phyloP scores from a whole-genome alignment of 2,113 vertebrate genomes.

The Microtus pennsylvanicus region DNA sequence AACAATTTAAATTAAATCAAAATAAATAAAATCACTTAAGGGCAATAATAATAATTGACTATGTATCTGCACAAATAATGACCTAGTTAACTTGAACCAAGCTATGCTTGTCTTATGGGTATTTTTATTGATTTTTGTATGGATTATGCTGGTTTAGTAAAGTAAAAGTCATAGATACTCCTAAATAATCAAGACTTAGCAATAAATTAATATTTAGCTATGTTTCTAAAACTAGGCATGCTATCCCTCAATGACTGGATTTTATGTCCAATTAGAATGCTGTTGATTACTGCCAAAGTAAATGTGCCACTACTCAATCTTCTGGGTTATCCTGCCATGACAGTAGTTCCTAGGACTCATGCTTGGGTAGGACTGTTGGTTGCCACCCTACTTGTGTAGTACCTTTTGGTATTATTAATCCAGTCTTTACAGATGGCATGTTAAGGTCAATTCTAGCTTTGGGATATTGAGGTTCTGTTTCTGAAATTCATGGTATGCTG shows the following conservation, averaged over 20 bases:
- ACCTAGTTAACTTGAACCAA: background rate
- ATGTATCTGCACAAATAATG: background rate
- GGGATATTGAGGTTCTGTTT: background rate
- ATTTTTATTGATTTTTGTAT: background rate
- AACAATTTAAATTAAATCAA: background rate
- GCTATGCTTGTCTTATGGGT: too few relatives aligned
- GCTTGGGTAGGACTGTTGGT: background rate
- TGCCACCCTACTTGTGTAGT: background rate
- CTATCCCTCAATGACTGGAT: rapidly evolving
- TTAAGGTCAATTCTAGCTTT: background rate
- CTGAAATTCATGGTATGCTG: background rate
- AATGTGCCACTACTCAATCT: background rate
- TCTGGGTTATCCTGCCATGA: background rate
- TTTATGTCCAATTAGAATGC: background rate
- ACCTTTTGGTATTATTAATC: background rate
- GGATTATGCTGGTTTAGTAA: background rate
- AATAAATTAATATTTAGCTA: background rate
- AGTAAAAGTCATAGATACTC: background rate
- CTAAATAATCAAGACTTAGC: background rate
- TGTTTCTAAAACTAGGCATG: background rate
- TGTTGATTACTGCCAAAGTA: background rate
- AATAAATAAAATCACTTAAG: background rate
- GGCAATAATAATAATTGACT: background rate
- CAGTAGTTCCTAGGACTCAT: background rate
- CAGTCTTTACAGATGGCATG: background rate